Percentiles rank a stretch among this genome's conserved stretches.
Evolutionary conservation across 64 coral and sea anemone genomes (phyloP).

Genomic region (Montipora sp.): DNA sequence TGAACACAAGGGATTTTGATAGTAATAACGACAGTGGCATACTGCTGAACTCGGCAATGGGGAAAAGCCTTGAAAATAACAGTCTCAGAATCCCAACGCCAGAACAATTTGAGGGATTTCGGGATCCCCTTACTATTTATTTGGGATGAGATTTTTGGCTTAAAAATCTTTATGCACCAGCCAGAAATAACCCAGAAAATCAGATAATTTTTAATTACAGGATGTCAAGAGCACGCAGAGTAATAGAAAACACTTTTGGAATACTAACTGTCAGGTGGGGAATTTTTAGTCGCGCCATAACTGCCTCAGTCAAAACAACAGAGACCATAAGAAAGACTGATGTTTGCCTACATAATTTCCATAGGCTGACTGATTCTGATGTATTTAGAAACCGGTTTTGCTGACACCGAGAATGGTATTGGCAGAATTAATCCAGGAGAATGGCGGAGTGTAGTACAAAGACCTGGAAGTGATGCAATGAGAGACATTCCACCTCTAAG

Average conservation of each 20-base stretch:
- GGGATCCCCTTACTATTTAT: slow-evolving; percentile 41
- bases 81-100: slow-evolving; percentile 39
- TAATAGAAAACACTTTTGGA: slow-evolving; percentile 51
- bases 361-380: no score
- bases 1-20: no score
- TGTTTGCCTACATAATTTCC: neutral
- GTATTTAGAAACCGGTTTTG: no score
- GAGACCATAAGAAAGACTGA: slow-evolving; percentile 58
- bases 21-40: slow-evolving; percentile 51
- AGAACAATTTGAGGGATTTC: slow-evolving; percentile 37
- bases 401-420: no score
- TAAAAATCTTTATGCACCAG: no score
- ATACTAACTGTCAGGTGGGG: slow-evolving; percentile 41
- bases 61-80: slow-evolving; percentile 45
- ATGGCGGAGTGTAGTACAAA: no score
- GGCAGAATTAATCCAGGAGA: no score
- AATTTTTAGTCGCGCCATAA: slow-evolving; percentile 40
- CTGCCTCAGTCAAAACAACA: slow-evolving; percentile 63
- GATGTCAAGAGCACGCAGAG: slow-evolving; percentile 36
- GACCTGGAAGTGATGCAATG: no score
- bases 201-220: slow-evolving; percentile 36
- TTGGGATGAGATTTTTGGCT: slow-evolving; percentile 23
- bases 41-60: slow-evolving; percentile 39
- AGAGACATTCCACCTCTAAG: no score
- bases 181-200: no score